Conservation (phyloP, 1,140 invertebrate genomes). For the Aricia agestis region DNA sequence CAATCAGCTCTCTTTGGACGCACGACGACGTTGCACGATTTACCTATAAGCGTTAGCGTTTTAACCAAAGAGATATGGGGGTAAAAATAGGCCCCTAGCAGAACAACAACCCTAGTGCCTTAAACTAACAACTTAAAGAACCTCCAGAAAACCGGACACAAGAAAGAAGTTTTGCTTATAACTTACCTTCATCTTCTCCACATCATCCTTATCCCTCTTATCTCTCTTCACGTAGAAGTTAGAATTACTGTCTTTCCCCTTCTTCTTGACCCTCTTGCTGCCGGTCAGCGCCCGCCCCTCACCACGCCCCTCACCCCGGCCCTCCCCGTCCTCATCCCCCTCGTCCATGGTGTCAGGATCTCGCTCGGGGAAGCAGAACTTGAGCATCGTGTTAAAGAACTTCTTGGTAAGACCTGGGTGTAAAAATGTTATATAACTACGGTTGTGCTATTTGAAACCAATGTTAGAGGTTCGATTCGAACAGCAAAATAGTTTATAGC, state of each 20-base stretch:
- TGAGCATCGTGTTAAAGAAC: constrained; percentile 98
- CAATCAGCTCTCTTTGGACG: too few species aligned
- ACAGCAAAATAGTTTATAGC: too few species aligned
- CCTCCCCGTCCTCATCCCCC: constrained; percentile 75
- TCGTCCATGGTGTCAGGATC: constrained; percentile 89
- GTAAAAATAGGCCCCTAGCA: too few species aligned
- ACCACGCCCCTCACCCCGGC: constrained; percentile 46
- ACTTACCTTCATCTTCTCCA: constrained; percentile 96
- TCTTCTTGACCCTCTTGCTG: constrained; percentile 71
- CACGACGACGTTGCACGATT: too few species aligned
- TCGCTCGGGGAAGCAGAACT: constrained; percentile 98
- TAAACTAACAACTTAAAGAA: too few species aligned
- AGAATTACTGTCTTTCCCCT: constrained; percentile 84
- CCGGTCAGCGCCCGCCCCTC: constrained; percentile 61
- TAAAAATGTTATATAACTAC: not conserved
- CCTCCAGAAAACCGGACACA: too few species aligned
- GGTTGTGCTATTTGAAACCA: too few species aligned
- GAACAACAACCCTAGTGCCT: too few species aligned
- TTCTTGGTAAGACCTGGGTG: constrained; percentile 92
- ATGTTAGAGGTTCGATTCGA: too few species aligned
- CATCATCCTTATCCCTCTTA: constrained; percentile 93
- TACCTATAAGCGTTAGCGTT: too few species aligned
- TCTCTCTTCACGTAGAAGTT: constrained; percentile 93
- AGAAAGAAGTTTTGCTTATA: too few species aligned
- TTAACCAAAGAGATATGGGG: too few species aligned